Conservation (phyloP, 2,888 invertebrate species). For the Napeogenes sylphis region DNA sequence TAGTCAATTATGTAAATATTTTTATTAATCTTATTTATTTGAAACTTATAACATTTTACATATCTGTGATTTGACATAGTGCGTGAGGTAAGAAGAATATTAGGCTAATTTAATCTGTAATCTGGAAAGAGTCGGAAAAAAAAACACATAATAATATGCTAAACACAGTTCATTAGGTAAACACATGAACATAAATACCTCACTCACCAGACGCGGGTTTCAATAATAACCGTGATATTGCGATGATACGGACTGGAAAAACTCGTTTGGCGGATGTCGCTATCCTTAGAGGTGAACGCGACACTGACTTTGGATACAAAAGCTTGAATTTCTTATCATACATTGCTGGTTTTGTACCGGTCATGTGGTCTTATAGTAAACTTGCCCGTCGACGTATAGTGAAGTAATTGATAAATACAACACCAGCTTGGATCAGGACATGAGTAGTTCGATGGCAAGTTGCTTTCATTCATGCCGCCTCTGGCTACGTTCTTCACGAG, state of each 20-base stretch:
- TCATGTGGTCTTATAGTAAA: background rate
- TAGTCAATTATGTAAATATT: background rate
- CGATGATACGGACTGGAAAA: constrained; percentile 78
- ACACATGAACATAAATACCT: constrained; percentile 72
- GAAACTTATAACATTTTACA: background rate
- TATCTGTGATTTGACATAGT: background rate
- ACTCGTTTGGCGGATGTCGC: constrained; percentile 76
- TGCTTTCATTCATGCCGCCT: constrained; percentile 77
- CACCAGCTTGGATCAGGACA: constrained; percentile 40
- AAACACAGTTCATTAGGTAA: constrained; percentile 45
- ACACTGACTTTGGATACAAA: constrained; percentile 38
- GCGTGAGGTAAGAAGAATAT: background rate
- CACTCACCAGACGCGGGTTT: constrained; percentile 70
- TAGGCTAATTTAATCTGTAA: no score
- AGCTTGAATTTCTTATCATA: constrained; percentile 27
- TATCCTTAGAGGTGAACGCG: constrained; percentile 69
- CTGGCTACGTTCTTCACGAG: constrained; percentile 65
- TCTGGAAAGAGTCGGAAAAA: no score
- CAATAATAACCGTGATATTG: constrained; percentile 77
- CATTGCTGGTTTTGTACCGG: constrained; percentile 37
- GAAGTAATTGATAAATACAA: constrained; percentile 22
- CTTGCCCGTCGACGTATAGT: constrained; percentile 42
- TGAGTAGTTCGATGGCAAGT: constrained; percentile 62
- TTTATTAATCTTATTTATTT: background rate
- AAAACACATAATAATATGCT: constrained; percentile 21